Base-by-base conservation (phyloP, 2,888 invertebrate genomes). In the Protonemura montana region DNA sequence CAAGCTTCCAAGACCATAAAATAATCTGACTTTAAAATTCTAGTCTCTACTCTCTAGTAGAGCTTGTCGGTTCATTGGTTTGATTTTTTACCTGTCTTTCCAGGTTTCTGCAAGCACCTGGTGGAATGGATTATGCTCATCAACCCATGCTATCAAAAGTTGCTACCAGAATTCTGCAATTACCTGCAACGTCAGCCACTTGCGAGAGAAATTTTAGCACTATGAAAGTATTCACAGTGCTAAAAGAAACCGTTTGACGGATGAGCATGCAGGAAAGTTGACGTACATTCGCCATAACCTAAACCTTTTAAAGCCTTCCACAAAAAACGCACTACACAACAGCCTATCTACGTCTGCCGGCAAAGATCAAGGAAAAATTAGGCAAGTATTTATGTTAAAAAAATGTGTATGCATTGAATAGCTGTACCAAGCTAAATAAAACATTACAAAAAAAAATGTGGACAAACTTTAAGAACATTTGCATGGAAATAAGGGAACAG, bases 131-230 rank as follows among this genome's bases (percentile, higher is more conserved):
- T 87, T 89, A 26, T 89, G 88, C 82, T 83, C 86, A 27, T 87
- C 87, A 81, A 89, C 89, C n/a, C 26, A 81, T n/a, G 76, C 86
- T 89, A n/a, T 88, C 87, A 84, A 88, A 88, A 85, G 86, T 89
- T 76, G 88, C 88, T 81, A 87, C 88, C 13, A 87, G 86, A 29
- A 89, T 89, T 87, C 87, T 89, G 29, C 86, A 88, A 28, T 87
- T 88, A 76, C 89, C 89, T 59, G 85, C 88, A 26, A 87, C 88
- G 78, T 89, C 89, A 30, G 88, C 89, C 35, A 89, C 89, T 27
- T 89, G 89, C 42, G 89, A 90, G 87, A 82, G 89, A 27, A 88
- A 88, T n/a, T 89, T 89, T 87, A 89, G 89, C 59, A 89, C 89
- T 88, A 88, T 80, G 88, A 89, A n/a, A 89, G 88, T 88, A 89